Percentiles rank a stretch among this genome's conserved stretches.
phyloP scores from a whole-genome alignment of 2,888 invertebrate species.

The Hirtodrosophila confusa region DNA sequence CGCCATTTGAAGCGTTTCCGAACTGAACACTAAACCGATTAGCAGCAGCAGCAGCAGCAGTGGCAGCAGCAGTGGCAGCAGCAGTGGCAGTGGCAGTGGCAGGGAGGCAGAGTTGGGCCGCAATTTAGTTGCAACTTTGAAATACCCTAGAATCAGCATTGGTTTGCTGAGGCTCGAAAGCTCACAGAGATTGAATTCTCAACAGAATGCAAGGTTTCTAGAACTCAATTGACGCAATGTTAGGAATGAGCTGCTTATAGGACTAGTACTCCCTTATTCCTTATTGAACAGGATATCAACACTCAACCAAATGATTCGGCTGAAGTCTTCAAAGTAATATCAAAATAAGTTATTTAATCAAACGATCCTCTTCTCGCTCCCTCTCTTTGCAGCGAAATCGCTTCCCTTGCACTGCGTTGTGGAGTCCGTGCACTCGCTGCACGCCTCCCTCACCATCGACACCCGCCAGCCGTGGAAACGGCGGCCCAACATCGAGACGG shows the following conservation, averaged over 20 bases:
- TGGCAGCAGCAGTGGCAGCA: background rate
- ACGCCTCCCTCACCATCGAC: conserved; percentile 85
- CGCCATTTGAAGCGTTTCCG: conserved; percentile 57
- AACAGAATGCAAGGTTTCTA: no score
- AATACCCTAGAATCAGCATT: conserved; percentile 19
- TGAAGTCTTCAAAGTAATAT: no score
- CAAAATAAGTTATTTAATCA: no score
- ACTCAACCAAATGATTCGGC: no score
- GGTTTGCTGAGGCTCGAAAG: no score
- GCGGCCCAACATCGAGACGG: conserved; percentile 92
- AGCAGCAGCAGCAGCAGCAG: conserved; percentile 23
- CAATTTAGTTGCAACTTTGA: conserved; percentile 4
- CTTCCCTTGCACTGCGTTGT: conserved; percentile 98
- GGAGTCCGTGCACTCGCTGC: conserved; percentile 91
- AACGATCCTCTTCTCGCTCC: background rate
- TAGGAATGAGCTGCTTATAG: no score
- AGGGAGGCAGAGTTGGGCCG: background rate
- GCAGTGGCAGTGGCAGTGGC: no score
- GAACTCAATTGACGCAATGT: no score
- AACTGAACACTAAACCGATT: conserved; percentile 66
- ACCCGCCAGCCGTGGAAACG: conserved; percentile 88
- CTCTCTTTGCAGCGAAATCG: conserved; percentile 87
- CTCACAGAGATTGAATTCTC: no score
- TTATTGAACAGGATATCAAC: no score
- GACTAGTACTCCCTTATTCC: no score